Conservation (phyloP, 2,113 vertebrate genomes). For the Trichomycterus rosablanca region DNA sequence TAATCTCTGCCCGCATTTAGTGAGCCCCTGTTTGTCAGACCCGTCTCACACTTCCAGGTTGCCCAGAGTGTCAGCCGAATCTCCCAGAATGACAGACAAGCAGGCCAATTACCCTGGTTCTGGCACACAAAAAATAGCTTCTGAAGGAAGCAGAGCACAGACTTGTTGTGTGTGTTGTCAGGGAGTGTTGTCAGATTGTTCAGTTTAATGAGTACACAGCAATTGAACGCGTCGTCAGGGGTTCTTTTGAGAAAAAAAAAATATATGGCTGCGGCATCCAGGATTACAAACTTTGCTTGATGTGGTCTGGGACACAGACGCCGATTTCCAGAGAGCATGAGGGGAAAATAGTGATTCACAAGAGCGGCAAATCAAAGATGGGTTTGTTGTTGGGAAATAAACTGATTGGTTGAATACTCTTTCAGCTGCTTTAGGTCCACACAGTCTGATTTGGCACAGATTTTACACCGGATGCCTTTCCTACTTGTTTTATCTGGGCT, state of each 20-base stretch:
- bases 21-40: slow-evolving; percentile 42
- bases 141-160: slow-evolving; percentile 63
- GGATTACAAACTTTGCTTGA: slow-evolving; percentile 59
- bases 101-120: slow-evolving; percentile 70
- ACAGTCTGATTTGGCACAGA: no score
- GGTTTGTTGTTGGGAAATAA: neutral
- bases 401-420: no score
- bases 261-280: slow-evolving; percentile 65
- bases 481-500: no score
- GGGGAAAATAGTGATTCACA: slow-evolving; percentile 43
- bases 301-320: slow-evolving; percentile 56
- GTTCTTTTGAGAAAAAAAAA: slow-evolving; percentile 64
- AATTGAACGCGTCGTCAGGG: slow-evolving; percentile 72
- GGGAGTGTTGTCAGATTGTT: slow-evolving; percentile 72
- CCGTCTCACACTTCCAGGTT: slow-evolving; percentile 61
- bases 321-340: slow-evolving; percentile 44
- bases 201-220: slow-evolving; percentile 74
- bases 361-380: slow-evolving; percentile 24
- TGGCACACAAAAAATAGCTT: slow-evolving; percentile 66
- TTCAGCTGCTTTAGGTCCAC: no score
- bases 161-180: slow-evolving; percentile 67
- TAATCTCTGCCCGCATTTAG: slow-evolving; percentile 53
- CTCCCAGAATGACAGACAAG: slow-evolving; percentile 74
- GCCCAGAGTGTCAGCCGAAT: slow-evolving; percentile 70
- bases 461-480: no score